Percentiles rank a stretch among this genome's conserved stretches.
These are phyloP conservation scores for Noctua janthe DNA, from an alignment of 2,888 invertebrate species.

Conservation along the genomic window DNA sequence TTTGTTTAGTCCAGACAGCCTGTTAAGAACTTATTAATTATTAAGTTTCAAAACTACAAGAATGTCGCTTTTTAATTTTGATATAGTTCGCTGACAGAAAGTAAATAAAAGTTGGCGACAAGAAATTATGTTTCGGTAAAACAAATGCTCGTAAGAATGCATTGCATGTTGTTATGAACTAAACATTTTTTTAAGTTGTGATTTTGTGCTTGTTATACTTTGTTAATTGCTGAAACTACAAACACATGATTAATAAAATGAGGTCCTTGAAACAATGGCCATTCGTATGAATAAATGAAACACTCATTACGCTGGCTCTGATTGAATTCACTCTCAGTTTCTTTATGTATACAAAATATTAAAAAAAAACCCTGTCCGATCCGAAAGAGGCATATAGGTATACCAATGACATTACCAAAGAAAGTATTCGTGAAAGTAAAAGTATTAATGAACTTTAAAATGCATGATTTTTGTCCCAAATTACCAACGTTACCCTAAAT, in stretches of 20 bases:
- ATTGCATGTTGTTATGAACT: constrained; percentile 29
- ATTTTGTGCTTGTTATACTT: not conserved
- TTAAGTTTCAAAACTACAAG: not conserved
- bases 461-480: too few relatives aligned
- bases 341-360: not conserved
- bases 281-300: not conserved
- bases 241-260: not conserved
- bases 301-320: not conserved
- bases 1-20: constrained; percentile 32
- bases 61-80: constrained; percentile 10
- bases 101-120: not conserved
- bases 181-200: not conserved
- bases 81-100: constrained; percentile 3
- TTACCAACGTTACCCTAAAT: too few relatives aligned
- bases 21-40: constrained; percentile 44
- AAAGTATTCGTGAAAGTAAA: too few relatives aligned
- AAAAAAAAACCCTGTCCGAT: too few relatives aligned
- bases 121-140: constrained; percentile 4
- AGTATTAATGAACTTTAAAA: too few relatives aligned
- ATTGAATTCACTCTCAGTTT: not conserved
- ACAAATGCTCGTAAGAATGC: constrained; percentile 18
- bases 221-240: not conserved
- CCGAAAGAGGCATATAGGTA: too few relatives aligned
- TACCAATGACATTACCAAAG: too few relatives aligned
- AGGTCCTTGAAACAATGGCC: not conserved